Evolutionary conservation across 1,140 invertebrate species (phyloP).

Genomic region (Armadillidium nasatum): DNA sequence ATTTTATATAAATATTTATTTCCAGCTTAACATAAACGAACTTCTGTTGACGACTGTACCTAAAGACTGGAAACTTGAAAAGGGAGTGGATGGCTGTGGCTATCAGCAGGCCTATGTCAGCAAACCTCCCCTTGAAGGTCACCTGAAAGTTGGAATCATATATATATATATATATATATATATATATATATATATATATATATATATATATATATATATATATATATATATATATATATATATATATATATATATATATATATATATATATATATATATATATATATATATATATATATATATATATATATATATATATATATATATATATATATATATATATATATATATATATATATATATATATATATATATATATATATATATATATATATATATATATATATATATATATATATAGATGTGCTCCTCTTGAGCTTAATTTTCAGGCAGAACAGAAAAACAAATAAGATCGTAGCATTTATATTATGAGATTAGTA

Average conservation of each 20-base stretch:
- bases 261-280: constrained; percentile 1
- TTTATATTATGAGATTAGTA: too few relatives aligned
- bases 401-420: not conserved
- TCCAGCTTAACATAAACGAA: too few relatives aligned
- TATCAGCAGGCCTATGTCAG: constrained; percentile 8
- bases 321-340: too few relatives aligned
- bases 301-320: not conserved
- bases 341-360: not conserved
- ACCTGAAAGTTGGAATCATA: not conserved
- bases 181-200: too few relatives aligned
- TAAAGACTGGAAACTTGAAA: not conserved
- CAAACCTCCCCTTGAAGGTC: constrained; percentile 17
- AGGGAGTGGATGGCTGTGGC: constrained; percentile 18
- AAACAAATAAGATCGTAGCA: too few relatives aligned
- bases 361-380: not conserved
- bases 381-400: not conserved
- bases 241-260: constrained; percentile 4
- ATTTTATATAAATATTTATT: too few relatives aligned
- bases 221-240: constrained; percentile 7
- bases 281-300: not conserved
- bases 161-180: constrained; percentile 6
- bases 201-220: not conserved
- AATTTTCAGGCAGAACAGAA: too few relatives aligned
- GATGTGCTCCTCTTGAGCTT: too few relatives aligned
- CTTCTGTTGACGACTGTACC: too few relatives aligned